Base-by-base conservation (phyloP, 2,113 vertebrate genomes). In the Protomyctophum bolini region DNA sequence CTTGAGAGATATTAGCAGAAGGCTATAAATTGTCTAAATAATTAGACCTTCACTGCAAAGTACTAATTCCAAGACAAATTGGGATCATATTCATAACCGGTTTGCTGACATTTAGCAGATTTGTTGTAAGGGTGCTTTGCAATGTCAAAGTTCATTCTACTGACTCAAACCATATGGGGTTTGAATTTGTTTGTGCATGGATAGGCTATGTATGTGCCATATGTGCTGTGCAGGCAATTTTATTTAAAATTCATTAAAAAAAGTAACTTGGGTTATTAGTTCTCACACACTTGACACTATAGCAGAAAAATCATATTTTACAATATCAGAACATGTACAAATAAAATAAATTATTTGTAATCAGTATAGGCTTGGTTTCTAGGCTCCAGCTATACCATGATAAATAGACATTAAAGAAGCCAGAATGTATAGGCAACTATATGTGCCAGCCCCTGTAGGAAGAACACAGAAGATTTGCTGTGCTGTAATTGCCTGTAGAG, bases 41-140 rank as follows among this genome's bases (percentile, higher is more conserved):
- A 93, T 92, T 91, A 92, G 83, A 89, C 87, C 83, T 80, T 87
- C 80, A 75, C 60, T 66, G 76, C 83, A 88, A 90, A 85, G 84
- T 77, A 83, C 88, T 92, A 93, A 92, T 94, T 92, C 92, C 87
- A 90, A 91, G 91, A 88, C 90, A 93, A 93, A 92, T 92, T 91
- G 83, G 86, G 89, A 93, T 91, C 89, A 88, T 73, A 76, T 80
- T 92, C 91, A 90, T 86, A 93, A 92, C 77, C 88, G 89, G 90
- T 93, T 93, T 92, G 91, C 90, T 94, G 92, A 93, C 92, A 93
- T 94, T 94, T 93, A 93, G 86, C 87, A 92, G 91, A 92, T 92
- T 86, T 87, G 89, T 71, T 87, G 82, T 85, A 88, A 86, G 76
- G 86, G 77, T 85, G 84, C 83, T 77, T 81, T 83, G 77, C 87